Percentiles rank a stretch among this genome's conserved stretches.
These are phyloP conservation scores for Trachythela sp. DNA, from an alignment of 64 coral and sea anemone genomes.

Conservation along the genomic window DNA sequence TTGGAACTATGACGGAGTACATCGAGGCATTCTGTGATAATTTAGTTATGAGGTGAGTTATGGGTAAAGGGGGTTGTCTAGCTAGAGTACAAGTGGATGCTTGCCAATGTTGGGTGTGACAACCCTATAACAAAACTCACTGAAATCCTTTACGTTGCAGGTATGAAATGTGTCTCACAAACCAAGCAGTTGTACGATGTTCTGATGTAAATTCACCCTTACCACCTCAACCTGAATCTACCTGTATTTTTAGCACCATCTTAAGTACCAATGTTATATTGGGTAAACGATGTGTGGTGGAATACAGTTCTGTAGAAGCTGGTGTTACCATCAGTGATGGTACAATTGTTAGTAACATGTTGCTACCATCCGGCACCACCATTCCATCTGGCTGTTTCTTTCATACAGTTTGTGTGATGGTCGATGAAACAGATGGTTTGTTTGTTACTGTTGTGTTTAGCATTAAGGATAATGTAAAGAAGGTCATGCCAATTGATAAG, in stretches of 20 bases:
- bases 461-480: slow-evolving; percentile 80
- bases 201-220: not conserved
- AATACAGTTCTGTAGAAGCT: slow-evolving; percentile 66
- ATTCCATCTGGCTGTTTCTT: slow-evolving; percentile 62
- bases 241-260: not conserved
- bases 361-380: slow-evolving; percentile 51
- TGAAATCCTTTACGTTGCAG: not conserved
- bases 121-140: not conserved
- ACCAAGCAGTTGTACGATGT: not conserved
- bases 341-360: slow-evolving; percentile 75
- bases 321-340: slow-evolving; percentile 55
- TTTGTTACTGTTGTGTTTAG: slow-evolving; percentile 90
- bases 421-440: slow-evolving; percentile 21
- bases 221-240: not conserved
- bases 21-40: slow-evolving; percentile 79
- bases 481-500: slow-evolving; percentile 41
- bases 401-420: slow-evolving; percentile 67
- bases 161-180: slow-evolving; percentile 4
- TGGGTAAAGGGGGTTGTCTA: too few relatives aligned
- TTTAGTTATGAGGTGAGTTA: slow-evolving; percentile 63
- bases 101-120: too few relatives aligned
- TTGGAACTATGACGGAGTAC: slow-evolving; percentile 82
- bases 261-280: not conserved
- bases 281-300: slow-evolving; percentile 64
- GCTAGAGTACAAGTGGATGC: too few relatives aligned